phyloP scores from a whole-genome alignment of 2,888 invertebrate species.

The Nineta flava region DNA sequence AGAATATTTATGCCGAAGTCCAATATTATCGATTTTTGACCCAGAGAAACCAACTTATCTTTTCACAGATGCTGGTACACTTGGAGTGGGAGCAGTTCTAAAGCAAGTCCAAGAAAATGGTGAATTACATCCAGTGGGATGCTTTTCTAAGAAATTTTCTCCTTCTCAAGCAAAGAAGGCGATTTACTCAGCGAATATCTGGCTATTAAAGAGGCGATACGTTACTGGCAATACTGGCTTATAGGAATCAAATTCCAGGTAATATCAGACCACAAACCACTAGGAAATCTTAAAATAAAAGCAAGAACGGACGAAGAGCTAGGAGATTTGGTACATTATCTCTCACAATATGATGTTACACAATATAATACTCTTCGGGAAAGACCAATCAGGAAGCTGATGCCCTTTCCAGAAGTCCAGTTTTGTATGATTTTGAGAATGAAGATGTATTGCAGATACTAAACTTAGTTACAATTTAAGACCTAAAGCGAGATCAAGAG shows the following conservation, averaged over 20 bases:
- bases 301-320: too few species aligned
- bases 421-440: neutral
- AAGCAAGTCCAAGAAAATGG: conserved; percentile 10
- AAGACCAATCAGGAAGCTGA: conserved; percentile 4
- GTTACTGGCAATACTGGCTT: conserved; percentile 14
- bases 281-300: conserved; percentile 6
- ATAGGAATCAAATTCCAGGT: conserved; percentile 13
- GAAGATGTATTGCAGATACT: too few species aligned
- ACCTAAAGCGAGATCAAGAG: neutral
- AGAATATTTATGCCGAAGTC: neutral
- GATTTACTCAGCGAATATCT: conserved; percentile 14
- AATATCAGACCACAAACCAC: conserved; percentile 15
- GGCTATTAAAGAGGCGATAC: conserved; percentile 10
- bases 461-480: neutral
- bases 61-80: neutral
- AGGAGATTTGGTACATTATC: neutral
- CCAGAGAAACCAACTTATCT: neutral
- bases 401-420: neutral
- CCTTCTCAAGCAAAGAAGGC: conserved; percentile 13
- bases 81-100: conserved; percentile 11
- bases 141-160: conserved; percentile 14
- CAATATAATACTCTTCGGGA: neutral
- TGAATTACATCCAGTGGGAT: conserved; percentile 11
- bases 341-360: neutral
- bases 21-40: neutral